Evolutionary conservation across 2,888 invertebrate species (phyloP), one percentile per base, ranked within the genome.

Genomic region (Andrena dorsata): DNA sequence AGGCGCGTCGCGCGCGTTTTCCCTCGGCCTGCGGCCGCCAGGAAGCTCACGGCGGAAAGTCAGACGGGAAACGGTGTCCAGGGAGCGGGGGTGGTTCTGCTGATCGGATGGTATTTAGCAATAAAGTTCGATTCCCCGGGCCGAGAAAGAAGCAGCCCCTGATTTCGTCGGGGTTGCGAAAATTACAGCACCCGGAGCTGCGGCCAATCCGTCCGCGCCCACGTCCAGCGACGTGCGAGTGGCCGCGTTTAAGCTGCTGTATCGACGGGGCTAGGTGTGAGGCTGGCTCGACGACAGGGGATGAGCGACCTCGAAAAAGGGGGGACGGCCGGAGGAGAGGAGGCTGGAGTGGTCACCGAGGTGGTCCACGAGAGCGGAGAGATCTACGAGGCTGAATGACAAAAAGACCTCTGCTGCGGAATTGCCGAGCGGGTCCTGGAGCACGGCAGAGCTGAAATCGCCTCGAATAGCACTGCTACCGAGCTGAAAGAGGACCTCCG

Each of bases 61-160:
- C 73, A 69, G 72, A 47, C 47, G 20, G 75, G 68, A 41, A 83
- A 63, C 72, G 63, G 32, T 64, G 58, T 23, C 30, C 65, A 56
- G 53, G 53, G 53, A 76, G 60, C n/a, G 80, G 77, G 82, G 79
- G 80, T 87, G 90, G 92, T 92, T 93, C 88, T 93, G 94, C 94
- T 94, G 94, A 94, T 93, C 93, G 92, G 89, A 90, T 92, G 86
- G 93, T 94, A 94, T 94, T 93, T 94, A 93, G 93, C 94, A 93
- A 93, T 94, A 94, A 94, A 94, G 93, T 94, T 92, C 92, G 93
- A 92, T 92, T 93, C 90, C 92, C 92, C 90, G 90, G 88, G 86
- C 20, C 70, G 82, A 80, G 91, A 92, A 92, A 92, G 92, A 94
- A 94, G 93, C 93, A 93, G 92, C 87, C 93, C 90, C 90, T 93